Evolutionary conservation across 2,888 invertebrate species (phyloP).

Genomic region (Danaus chrysippus): DNA sequence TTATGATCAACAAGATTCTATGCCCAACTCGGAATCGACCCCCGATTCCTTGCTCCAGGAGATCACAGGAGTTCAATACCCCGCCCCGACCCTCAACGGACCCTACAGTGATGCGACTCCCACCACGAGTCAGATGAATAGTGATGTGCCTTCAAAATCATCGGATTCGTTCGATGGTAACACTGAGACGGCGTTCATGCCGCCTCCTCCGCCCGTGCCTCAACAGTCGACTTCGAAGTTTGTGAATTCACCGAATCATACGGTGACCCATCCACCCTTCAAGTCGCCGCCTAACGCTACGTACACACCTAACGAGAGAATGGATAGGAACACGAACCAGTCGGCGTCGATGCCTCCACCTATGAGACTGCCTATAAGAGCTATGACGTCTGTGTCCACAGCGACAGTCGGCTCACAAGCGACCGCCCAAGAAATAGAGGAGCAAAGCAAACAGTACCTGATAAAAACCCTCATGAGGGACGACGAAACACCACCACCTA

Average conservation of each 20-base stretch:
- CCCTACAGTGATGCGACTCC: conserved; percentile 41
- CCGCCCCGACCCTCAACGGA: conserved; percentile 43
- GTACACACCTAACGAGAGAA: conserved; percentile 33
- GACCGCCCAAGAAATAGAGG: conserved; percentile 79
- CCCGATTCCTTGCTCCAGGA: conserved; percentile 47
- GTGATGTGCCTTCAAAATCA: conserved; percentile 46
- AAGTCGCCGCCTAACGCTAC: conserved; percentile 48
- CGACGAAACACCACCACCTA: conserved; percentile 86
- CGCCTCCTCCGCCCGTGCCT: conserved; percentile 58
- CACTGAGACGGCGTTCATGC: conserved; percentile 56
- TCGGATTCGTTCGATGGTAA: conserved; percentile 34
- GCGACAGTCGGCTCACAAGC: conserved; percentile 71
- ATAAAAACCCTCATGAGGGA: conserved; percentile 94
- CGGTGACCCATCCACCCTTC: conserved; percentile 39
- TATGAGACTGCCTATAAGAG: conserved; percentile 53
- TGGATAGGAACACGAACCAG: conserved; percentile 29
- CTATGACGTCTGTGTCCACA: conserved; percentile 55
- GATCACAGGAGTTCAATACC: conserved; percentile 51
- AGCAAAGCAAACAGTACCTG: conserved; percentile 87
- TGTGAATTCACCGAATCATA: conserved; percentile 36
- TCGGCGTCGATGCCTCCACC: conserved; percentile 61
- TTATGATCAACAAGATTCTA: conserved; percentile 40
- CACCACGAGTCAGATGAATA: conserved; percentile 35
- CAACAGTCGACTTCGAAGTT: conserved; percentile 47
- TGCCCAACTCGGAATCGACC: conserved; percentile 38